Conservation (phyloP, 37 sponge, comb jelly and placozoan species). For the Hormiphora californensis region DNA sequence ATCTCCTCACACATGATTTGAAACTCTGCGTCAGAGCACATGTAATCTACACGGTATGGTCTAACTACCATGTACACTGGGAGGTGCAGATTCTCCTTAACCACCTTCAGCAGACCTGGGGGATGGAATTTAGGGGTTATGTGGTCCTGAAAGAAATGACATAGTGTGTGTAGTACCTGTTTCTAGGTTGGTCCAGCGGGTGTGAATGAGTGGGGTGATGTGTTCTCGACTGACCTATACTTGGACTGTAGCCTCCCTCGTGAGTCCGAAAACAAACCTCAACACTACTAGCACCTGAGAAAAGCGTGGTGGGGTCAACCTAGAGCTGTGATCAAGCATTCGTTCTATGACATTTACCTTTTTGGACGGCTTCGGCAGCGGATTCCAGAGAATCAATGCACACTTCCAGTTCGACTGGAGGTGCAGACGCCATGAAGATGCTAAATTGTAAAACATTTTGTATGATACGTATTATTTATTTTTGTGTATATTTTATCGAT, state of each 20-base stretch:
- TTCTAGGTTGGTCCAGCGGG: no score
- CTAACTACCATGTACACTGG: not conserved
- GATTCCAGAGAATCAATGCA: slow-evolving; percentile 34
- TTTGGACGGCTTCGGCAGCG: slow-evolving; percentile 12
- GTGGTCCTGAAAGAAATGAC: no score
- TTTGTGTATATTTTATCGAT: no score
- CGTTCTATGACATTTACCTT: not conserved
- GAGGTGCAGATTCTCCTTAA: slow-evolving; percentile 8
- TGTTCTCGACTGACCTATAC: not conserved
- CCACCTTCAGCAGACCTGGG: slow-evolving; percentile 9
- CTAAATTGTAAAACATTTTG: no score
- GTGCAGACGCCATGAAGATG: slow-evolving; percentile 6
- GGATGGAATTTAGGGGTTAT: not conserved
- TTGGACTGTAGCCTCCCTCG: slow-evolving; percentile 28
- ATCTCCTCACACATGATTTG: slow-evolving; percentile 31
- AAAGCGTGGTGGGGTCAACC: not conserved
- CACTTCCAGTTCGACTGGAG: slow-evolving; percentile 3
- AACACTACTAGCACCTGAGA: slow-evolving; percentile 22
- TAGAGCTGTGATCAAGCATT: not conserved
- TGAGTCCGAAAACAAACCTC: slow-evolving; percentile 18
- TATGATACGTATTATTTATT: no score
- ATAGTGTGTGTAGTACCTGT: no score
- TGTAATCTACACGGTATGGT: slow-evolving; percentile 10
- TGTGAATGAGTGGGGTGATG: not conserved
- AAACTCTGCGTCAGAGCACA: not conserved